Percentiles rank a stretch among this genome's conserved stretches.
Evolutionary conservation across 2,113 vertebrate species (phyloP).

Genomic region (Anoplopoma fimbria): DNA sequence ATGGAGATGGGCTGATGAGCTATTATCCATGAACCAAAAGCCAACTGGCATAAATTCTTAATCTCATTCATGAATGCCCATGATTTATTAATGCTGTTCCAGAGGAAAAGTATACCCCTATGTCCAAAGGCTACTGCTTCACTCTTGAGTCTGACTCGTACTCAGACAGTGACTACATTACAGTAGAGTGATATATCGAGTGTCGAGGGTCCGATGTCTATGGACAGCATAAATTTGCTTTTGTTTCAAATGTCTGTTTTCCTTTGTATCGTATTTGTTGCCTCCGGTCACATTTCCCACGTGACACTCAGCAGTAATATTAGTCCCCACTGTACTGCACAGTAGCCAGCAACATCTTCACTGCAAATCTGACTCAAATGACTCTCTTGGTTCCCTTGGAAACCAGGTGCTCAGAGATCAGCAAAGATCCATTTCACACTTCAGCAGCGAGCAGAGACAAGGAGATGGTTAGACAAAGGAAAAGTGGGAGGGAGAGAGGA

Average conservation of each 20-base stretch:
- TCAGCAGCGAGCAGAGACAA: conserved; percentile 73
- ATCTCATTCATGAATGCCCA: conserved; percentile 77
- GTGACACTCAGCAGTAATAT: conserved; percentile 31
- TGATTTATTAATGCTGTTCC: conserved; percentile 82
- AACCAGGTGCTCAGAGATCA: conserved; percentile 83
- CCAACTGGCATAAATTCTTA: conserved; percentile 80
- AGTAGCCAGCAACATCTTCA: conserved; percentile 44
- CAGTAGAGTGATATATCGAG: conserved; percentile 48
- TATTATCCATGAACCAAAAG: conserved; percentile 69
- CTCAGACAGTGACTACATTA: conserved; percentile 44
- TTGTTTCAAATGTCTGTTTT: conserved; percentile 38
- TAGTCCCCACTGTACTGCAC: conserved; percentile 49
- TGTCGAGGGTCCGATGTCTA: conserved; percentile 65
- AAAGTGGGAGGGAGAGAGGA: conserved; percentile 71
- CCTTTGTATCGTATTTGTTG: conserved; percentile 2
- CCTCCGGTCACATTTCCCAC: conserved; percentile 19
- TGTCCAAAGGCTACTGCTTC: conserved; percentile 50
- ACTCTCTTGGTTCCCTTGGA: conserved; percentile 82
- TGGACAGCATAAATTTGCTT: conserved; percentile 34
- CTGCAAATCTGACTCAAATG: conserved; percentile 71
- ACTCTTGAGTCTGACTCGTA: conserved; percentile 51
- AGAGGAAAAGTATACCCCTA: conserved; percentile 70
- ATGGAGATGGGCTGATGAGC: conserved; percentile 45
- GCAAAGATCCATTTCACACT: conserved; percentile 83
- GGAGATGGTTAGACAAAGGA: conserved; percentile 75